These are phyloP conservation scores for Chrysomallon squamiferum DNA, from an alignment of 1,140 invertebrate species.

Conservation along the genomic window DNA sequence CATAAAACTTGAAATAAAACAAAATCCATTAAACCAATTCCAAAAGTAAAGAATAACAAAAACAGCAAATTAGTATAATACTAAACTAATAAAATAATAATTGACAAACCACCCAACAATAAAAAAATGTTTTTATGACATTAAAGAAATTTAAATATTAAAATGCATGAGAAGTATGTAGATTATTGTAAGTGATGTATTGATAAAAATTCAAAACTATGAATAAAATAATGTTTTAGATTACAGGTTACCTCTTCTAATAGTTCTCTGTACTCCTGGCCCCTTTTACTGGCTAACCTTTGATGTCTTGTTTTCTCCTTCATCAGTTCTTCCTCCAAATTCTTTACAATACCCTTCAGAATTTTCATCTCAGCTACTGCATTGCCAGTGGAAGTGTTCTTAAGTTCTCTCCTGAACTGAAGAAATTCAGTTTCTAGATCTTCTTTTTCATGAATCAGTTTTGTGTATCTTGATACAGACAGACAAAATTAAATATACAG, in stretches of 20 bases:
- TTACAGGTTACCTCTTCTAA: conserved; percentile 60
- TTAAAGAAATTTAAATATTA: too few species aligned
- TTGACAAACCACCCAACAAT: too few species aligned
- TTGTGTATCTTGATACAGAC: conserved; percentile 37
- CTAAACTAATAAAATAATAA: neutral
- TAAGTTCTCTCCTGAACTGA: conserved; percentile 50
- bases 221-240: too few species aligned
- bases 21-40: too few species aligned
- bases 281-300: conserved; percentile 44
- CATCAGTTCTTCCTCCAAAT: conserved; percentile 59
- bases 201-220: too few species aligned
- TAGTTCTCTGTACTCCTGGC: conserved; percentile 56
- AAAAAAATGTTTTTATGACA: too few species aligned
- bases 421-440: conserved; percentile 55
- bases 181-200: too few species aligned
- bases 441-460: conserved; percentile 54
- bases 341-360: conserved; percentile 53
- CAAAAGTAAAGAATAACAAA: conserved; percentile 2
- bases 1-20: too few species aligned
- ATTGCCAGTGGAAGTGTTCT: conserved; percentile 43
- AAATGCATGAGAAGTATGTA: too few species aligned
- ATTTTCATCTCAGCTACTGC: conserved; percentile 53
- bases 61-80: too few species aligned
- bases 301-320: conserved; percentile 60
- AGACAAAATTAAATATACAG: neutral